Percentiles rank a stretch among this genome's conserved stretches.
phyloP scores from a whole-genome alignment of 1,140 invertebrate genomes.

The Lethocerus indicus region DNA sequence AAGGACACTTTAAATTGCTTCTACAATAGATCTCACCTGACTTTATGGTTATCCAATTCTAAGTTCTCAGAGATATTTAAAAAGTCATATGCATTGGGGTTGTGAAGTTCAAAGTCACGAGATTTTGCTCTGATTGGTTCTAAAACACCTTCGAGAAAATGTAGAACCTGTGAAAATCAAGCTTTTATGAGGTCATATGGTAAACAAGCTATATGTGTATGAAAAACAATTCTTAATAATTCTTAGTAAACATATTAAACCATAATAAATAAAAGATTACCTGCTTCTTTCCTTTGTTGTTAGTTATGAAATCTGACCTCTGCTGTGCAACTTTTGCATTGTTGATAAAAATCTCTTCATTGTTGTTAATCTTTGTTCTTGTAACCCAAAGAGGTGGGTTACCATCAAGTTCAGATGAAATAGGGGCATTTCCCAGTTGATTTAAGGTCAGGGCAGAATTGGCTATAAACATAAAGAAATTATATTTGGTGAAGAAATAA shows the following conservation, averaged over 20 bases:
- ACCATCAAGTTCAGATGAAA: slow-evolving; percentile 56
- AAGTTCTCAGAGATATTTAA: slow-evolving; percentile 55
- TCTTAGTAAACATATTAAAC: slow-evolving; percentile 7
- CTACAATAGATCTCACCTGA: slow-evolving; percentile 30
- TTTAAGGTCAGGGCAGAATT: slow-evolving; percentile 49
- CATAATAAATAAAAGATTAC: slow-evolving; percentile 25
- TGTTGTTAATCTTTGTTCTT: slow-evolving; percentile 30
- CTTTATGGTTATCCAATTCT: slow-evolving; percentile 39
- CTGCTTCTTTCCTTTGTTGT: slow-evolving; percentile 41
- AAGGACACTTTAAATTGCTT: background rate
- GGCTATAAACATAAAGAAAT: slow-evolving; percentile 33
- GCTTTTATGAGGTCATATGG: background rate
- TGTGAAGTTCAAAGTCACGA: slow-evolving; percentile 42
- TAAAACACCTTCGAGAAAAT: slow-evolving; percentile 65
- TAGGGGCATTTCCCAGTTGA: slow-evolving; percentile 38
- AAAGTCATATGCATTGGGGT: slow-evolving; percentile 61
- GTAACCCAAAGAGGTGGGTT: slow-evolving; percentile 69
- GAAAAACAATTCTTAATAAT: background rate
- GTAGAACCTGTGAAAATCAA: slow-evolving; percentile 41
- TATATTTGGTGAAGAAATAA: too few species aligned
- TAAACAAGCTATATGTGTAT: background rate
- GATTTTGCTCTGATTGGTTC: slow-evolving; percentile 43
- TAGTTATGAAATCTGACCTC: slow-evolving; percentile 48
- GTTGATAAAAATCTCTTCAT: slow-evolving; percentile 59
- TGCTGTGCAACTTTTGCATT: slow-evolving; percentile 51